These are phyloP conservation scores for Hydrozoanthus gracilis DNA, from an alignment of 92 coral and sea anemone genomes.

Conservation along the genomic window DNA sequence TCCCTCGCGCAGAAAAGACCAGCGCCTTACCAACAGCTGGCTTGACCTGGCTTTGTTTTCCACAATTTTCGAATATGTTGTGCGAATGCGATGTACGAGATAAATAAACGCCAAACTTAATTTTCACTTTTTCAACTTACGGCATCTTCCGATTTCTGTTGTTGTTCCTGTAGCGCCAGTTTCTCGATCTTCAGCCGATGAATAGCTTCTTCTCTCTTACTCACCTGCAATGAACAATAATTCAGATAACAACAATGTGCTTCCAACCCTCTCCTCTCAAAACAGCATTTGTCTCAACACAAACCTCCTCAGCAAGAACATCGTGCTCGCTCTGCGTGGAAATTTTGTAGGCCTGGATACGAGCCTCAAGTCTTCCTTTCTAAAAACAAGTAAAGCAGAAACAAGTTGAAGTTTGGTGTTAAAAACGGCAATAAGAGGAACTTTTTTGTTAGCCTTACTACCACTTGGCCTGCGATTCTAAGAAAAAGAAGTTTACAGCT, in stretches of 20 bases:
- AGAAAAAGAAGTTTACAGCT: too few species aligned
- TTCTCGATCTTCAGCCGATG: slow-evolving; percentile 92
- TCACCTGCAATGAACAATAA: slow-evolving; percentile 58
- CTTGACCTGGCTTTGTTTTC: neutral
- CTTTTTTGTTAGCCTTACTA: too few species aligned
- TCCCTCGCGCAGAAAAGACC: too few species aligned
- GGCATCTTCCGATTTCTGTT: slow-evolving; percentile 85
- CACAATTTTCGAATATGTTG: neutral
- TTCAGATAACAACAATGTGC: neutral
- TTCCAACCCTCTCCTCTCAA: neutral
- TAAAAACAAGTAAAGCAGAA: slow-evolving; percentile 32
- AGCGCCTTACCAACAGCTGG: too few species aligned
- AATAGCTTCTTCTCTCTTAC: slow-evolving; percentile 92
- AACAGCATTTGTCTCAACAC: neutral
- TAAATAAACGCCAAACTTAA: neutral
- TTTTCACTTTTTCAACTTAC: slow-evolving; percentile 44
- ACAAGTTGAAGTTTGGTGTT: too few species aligned
- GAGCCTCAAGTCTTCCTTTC: slow-evolving; percentile 97
- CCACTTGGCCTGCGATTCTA: too few species aligned
- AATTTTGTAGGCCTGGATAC: slow-evolving; percentile 93
- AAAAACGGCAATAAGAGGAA: too few species aligned
- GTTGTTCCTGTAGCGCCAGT: slow-evolving; percentile 92
- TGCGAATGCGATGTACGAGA: neutral
- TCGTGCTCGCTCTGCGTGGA: slow-evolving; percentile 98
- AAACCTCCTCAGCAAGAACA: slow-evolving; percentile 90